Evolutionary conservation across 2,888 invertebrate species (phyloP).

Genomic region (Tetanocera ferruginea): DNA sequence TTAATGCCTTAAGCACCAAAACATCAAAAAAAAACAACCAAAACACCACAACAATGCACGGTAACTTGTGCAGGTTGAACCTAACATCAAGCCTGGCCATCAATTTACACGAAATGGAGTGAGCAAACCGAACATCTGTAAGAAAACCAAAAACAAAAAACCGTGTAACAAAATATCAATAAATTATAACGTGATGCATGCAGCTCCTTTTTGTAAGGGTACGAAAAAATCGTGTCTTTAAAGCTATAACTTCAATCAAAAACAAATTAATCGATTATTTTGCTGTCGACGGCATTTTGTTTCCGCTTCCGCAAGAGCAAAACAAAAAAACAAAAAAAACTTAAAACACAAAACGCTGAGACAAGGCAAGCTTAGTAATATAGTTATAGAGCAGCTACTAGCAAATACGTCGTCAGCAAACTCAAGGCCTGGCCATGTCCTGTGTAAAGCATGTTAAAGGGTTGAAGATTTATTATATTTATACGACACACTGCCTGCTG

Average conservation of each 20-base stretch:
- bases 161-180: conserved; percentile 47
- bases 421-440: background rate
- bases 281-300: conserved; percentile 66
- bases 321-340: conserved; percentile 50
- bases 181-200: conserved; percentile 40
- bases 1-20: conserved; percentile 5
- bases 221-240: conserved; percentile 55
- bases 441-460: conserved; percentile 52
- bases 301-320: conserved; percentile 67
- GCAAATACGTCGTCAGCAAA: background rate
- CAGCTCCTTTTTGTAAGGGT: background rate
- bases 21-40: no score
- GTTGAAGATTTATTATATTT: conserved; percentile 66
- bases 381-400: background rate
- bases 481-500: conserved; percentile 47
- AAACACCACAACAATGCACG: background rate
- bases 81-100: background rate
- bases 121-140: background rate
- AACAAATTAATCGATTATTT: conserved; percentile 70
- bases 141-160: conserved; percentile 14
- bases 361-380: background rate
- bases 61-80: background rate
- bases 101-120: background rate
- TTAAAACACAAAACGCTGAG: background rate
- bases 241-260: conserved; percentile 69